These are phyloP conservation scores for Leptosomus discolor DNA, from an alignment of 2,113 vertebrate species.

Conservation along the genomic window DNA sequence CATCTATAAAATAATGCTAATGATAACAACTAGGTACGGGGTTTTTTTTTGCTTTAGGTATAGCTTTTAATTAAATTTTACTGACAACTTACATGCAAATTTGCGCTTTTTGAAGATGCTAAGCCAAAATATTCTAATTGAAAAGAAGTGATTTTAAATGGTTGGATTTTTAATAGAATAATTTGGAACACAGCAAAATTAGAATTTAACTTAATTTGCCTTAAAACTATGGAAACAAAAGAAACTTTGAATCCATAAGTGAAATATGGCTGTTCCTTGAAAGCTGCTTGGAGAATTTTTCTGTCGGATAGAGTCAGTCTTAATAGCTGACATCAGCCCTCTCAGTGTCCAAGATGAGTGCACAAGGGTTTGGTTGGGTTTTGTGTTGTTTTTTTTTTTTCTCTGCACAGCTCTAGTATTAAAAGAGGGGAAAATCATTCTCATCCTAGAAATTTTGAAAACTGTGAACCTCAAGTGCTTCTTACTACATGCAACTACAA, in stretches of 20 bases:
- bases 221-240: not conserved
- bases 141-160: not conserved
- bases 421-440: not conserved
- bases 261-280: not conserved
- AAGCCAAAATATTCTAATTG: not conserved
- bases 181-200: not conserved
- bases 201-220: not conserved
- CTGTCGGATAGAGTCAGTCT: not conserved
- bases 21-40: not conserved
- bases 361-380: not conserved
- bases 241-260: not conserved
- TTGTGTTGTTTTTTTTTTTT: not conserved
- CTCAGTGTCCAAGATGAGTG: not conserved
- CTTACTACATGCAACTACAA: not conserved
- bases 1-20: not conserved
- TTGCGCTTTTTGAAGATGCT: not conserved
- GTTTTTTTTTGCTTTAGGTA: not conserved
- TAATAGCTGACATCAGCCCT: not conserved
- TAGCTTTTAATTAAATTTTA: not conserved
- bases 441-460: not conserved
- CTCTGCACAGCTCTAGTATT: not conserved
- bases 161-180: not conserved
- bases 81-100: not conserved
- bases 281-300: not conserved
- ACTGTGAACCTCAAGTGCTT: not conserved